Conservation (phyloP, 53 echinoderm and acorn worm species). For the Crossaster papposus region DNA sequence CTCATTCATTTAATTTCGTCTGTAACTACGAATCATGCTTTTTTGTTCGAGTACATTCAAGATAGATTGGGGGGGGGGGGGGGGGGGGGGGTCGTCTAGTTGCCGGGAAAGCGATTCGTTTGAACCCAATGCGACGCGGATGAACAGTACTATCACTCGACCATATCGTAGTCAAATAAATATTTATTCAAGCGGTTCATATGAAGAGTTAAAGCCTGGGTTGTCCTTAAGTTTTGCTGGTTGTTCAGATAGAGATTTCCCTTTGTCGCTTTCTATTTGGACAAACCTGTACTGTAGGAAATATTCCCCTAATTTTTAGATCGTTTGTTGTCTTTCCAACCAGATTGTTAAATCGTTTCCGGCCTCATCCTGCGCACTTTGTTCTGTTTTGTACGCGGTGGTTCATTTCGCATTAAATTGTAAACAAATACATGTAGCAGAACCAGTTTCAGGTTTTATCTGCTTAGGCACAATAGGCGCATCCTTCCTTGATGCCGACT, state of each 20-base stretch:
- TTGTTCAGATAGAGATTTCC: neutral
- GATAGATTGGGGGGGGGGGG: neutral
- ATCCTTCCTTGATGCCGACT: conserved; percentile 40
- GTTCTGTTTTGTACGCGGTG: neutral
- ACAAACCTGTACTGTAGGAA: neutral
- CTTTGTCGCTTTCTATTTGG: neutral
- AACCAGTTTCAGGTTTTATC: neutral
- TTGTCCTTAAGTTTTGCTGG: neutral
- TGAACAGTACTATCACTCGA: conserved; percentile 50
- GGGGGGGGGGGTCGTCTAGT: conserved; percentile 10
- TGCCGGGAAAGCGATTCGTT: conserved; percentile 34
- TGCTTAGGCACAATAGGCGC: neutral
- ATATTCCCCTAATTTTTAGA: neutral
- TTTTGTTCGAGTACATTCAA: neutral
- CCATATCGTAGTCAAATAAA: conserved; percentile 59
- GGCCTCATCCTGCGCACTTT: neutral
- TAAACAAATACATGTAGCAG: neutral
- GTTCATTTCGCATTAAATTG: no score
- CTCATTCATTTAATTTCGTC: conserved; percentile 33
- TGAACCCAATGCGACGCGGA: conserved; percentile 23
- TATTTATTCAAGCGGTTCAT: conserved; percentile 59
- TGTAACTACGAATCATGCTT: neutral
- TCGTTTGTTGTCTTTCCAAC: neutral
- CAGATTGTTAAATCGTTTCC: neutral
- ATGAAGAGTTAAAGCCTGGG: conserved; percentile 11